Evolutionary conservation across 53 echinoderm and acorn worm genomes (phyloP).

Genomic region (Stichopus horrens): DNA sequence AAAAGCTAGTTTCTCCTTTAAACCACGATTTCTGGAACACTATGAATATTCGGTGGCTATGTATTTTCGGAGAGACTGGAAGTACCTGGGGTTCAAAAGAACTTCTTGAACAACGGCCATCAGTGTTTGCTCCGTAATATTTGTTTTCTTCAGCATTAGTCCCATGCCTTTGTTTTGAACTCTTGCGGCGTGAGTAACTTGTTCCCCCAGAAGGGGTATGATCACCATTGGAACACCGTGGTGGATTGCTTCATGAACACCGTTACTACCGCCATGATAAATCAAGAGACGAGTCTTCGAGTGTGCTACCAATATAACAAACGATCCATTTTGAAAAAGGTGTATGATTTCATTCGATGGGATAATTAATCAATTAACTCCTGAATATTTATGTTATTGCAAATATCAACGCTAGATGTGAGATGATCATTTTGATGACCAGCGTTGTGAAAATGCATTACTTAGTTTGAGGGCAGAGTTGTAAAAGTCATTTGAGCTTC

Average conservation of each 20-base stretch:
- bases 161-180: conserved; percentile 70
- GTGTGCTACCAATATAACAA: background rate
- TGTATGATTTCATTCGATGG: background rate
- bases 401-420: too few species aligned
- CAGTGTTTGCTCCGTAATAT: conserved; percentile 57
- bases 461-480: too few species aligned
- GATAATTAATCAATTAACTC: background rate
- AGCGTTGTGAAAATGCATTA: too few species aligned
- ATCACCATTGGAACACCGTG: conserved; percentile 78
- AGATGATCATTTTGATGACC: too few species aligned
- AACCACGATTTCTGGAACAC: too few species aligned
- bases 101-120: conserved; percentile 20
- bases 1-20: too few species aligned
- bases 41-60: too few species aligned
- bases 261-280: conserved; percentile 76
- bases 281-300: conserved; percentile 56
- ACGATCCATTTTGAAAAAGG: background rate
- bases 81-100: conserved; percentile 3
- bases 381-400: too few species aligned
- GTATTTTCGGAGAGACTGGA: background rate
- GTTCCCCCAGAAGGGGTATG: conserved; percentile 73
- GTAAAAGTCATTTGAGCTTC: too few species aligned
- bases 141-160: conserved; percentile 59
- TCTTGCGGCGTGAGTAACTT: conserved; percentile 65
- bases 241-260: conserved; percentile 74